Evolutionary conservation across 2,797 vertebrate genomes (phyloP).

Genomic region (Enteromius thamalakanensis): DNA sequence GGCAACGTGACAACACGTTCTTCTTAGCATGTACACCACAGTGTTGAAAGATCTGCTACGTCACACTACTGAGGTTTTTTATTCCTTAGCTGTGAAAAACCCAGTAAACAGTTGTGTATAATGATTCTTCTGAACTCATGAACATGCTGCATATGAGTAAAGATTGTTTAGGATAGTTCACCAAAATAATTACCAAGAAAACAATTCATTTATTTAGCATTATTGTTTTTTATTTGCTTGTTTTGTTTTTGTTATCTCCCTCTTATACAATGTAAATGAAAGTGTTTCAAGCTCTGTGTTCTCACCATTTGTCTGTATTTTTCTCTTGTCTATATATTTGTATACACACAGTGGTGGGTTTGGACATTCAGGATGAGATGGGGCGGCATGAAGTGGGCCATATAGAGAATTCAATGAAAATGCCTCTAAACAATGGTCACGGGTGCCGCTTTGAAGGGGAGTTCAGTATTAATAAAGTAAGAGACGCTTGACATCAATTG

Average conservation of each 20-base stretch:
- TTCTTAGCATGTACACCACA: not conserved
- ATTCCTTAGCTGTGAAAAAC: not conserved
- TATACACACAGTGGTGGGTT: conserved; percentile 86
- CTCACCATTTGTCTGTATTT: not conserved
- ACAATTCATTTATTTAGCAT: too few species aligned
- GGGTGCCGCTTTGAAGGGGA: conserved; percentile 98
- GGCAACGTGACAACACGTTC: not conserved
- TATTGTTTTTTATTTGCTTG: too few species aligned
- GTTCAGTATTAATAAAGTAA: conserved; percentile 97
- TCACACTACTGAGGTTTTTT: not conserved
- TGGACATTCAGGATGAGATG: conserved; percentile 99
- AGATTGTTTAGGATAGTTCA: not conserved
- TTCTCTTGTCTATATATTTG: not conserved
- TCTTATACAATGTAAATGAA: not conserved
- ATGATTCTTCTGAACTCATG: not conserved
- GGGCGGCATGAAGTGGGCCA: conserved; percentile 97
- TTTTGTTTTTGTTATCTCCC: not conserved
- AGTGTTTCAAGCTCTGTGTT: not conserved
- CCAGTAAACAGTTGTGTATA: not conserved
- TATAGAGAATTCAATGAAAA: conserved; percentile 98
- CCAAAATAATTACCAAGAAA: too few species aligned
- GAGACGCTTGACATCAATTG: conserved; percentile 2
- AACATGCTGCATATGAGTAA: not conserved
- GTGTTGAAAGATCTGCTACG: not conserved
- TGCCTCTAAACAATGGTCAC: conserved; percentile 86